phyloP scores from a whole-genome alignment of 2,888 invertebrate genomes.

The Boloria selene region DNA sequence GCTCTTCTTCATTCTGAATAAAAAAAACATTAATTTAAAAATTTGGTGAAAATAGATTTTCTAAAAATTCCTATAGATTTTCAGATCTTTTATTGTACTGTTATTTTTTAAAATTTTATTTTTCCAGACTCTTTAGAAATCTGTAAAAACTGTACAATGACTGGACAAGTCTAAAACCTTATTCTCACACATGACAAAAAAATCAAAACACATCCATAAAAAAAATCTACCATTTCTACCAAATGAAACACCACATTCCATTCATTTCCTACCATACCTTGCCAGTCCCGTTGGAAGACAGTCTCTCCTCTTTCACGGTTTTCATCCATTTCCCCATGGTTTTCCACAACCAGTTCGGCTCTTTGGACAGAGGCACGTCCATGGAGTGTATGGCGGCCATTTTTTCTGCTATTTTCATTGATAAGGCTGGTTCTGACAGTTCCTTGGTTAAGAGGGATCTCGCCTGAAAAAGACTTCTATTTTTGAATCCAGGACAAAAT shows the following conservation, averaged over 20 bases:
- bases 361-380: conserved; percentile 97
- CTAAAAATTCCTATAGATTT: too few species aligned
- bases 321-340: conserved; percentile 91
- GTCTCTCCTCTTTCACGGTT: conserved; percentile 70
- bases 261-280: conserved; percentile 49
- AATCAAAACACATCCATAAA: too few species aligned
- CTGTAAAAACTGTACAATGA: too few species aligned
- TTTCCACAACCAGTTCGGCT: conserved; percentile 97
- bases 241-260: background rate
- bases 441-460: conserved; percentile 92
- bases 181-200: too few species aligned
- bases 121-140: too few species aligned
- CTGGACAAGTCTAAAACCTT: too few species aligned
- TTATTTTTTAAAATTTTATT: too few species aligned
- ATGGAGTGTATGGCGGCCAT: conserved; percentile 96
- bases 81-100: too few species aligned
- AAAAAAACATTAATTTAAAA: too few species aligned
- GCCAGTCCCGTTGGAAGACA: conserved; percentile 44
- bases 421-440: conserved; percentile 89
- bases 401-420: conserved; percentile 93
- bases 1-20: conserved; percentile 62
- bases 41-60: too few species aligned
- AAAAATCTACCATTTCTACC: background rate
- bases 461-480: conserved; percentile 83
- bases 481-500: too few species aligned